Evolutionary conservation across 1,140 invertebrate species (phyloP).

Genomic region (Hormaphis cornu): DNA sequence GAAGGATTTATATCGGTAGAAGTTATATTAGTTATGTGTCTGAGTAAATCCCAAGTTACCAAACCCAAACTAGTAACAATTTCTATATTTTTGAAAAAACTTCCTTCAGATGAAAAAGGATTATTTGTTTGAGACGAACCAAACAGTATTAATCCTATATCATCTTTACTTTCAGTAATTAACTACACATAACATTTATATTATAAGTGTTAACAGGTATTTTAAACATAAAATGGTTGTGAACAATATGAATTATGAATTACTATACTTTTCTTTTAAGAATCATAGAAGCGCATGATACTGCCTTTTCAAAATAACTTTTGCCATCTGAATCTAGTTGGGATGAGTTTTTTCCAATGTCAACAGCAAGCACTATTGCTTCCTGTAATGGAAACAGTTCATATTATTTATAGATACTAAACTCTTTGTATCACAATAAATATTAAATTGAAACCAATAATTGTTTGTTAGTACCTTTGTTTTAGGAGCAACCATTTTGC

Average conservation of each 20-base stretch:
- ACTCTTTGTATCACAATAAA: no score
- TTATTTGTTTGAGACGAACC: constrained; percentile 18
- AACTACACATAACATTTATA: no score
- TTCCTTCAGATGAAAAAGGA: background rate
- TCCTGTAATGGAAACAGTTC: no score
- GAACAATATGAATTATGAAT: no score
- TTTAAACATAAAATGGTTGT: no score
- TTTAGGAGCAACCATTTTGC: no score
- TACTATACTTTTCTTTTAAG: constrained; percentile 7
- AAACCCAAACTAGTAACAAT: background rate
- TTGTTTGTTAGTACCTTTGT: no score
- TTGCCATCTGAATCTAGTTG: background rate
- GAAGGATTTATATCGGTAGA: background rate
- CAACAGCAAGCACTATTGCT: constrained; percentile 8
- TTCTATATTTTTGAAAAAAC: background rate
- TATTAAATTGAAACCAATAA: no score
- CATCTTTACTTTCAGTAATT: constrained; percentile 3
- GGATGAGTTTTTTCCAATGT: constrained; percentile 4
- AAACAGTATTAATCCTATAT: constrained; percentile 10
- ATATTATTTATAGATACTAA: no score
- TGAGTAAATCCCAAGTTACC: background rate
- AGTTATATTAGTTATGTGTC: background rate
- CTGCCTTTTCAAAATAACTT: background rate
- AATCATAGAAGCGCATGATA: background rate
- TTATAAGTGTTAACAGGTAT: no score